Conservation (phyloP, 2,888 invertebrate species). For the Herminia tarsipennalis region DNA sequence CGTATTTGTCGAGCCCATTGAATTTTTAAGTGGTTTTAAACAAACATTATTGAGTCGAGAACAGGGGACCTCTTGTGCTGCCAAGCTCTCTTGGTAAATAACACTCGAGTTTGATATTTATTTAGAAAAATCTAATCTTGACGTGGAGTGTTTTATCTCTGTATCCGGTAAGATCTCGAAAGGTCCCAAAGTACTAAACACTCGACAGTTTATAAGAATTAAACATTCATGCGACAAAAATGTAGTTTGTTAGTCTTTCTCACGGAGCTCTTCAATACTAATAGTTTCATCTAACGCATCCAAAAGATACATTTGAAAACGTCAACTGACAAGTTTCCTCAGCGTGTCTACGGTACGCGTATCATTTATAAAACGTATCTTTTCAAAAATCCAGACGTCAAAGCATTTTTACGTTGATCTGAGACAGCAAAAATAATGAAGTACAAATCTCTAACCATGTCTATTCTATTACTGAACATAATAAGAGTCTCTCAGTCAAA, state of each 20-base stretch:
- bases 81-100: constrained; percentile 65
- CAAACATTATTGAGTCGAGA: constrained; percentile 74
- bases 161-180: constrained; percentile 67
- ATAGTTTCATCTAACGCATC: constrained; percentile 13
- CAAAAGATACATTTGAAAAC: constrained; percentile 24
- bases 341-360: constrained; percentile 32
- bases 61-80: constrained; percentile 68
- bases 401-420: constrained; percentile 64
- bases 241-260: constrained; percentile 65
- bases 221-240: constrained; percentile 52
- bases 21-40: constrained; percentile 76
- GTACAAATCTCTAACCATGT: constrained; percentile 66
- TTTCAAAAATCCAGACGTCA: constrained; percentile 59
- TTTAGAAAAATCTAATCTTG: constrained; percentile 74
- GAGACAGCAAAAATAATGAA: constrained; percentile 63
- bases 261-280: constrained; percentile 52
- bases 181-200: constrained; percentile 47
- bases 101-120: constrained; percentile 60
- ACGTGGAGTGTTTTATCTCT: constrained; percentile 70
- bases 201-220: constrained; percentile 54
- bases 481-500: constrained; percentile 37
- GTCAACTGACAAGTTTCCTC: constrained; percentile 31
- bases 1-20: constrained; percentile 71
- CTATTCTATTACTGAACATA: constrained; percentile 58
- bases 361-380: constrained; percentile 63